phyloP scores from a whole-genome alignment of 2,888 invertebrate species.

The Eustalomyia histrio region DNA sequence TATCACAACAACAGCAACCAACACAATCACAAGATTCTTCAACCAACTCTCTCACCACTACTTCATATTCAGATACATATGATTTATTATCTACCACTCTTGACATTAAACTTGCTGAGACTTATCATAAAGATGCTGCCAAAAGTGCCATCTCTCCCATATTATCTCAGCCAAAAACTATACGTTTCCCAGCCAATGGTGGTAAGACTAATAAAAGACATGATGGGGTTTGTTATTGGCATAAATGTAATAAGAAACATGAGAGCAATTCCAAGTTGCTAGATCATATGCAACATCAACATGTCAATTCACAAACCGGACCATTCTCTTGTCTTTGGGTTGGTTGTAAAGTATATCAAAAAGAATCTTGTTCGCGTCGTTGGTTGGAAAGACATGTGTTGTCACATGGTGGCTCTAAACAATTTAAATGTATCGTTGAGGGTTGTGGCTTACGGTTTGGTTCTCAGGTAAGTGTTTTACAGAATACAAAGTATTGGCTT shows the following conservation, averaged over 20 bases:
- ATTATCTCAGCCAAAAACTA: slow-evolving; percentile 89
- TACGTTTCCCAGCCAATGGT: slow-evolving; percentile 86
- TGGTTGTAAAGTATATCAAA: slow-evolving; percentile 96
- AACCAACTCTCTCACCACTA: neutral
- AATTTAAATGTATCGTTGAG: slow-evolving; percentile 96
- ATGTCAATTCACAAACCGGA: slow-evolving; percentile 91
- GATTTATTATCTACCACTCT: slow-evolving; percentile 66
- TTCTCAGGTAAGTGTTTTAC: slow-evolving; percentile 85
- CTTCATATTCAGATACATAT: slow-evolving; percentile 6
- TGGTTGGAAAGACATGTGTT: slow-evolving; percentile 97
- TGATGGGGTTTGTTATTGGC: slow-evolving; percentile 87
- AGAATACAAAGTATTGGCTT: slow-evolving; percentile 38
- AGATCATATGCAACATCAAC: slow-evolving; percentile 92
- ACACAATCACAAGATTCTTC: slow-evolving; percentile 33
- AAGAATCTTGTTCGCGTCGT: slow-evolving; percentile 93
- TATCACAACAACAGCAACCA: slow-evolving; percentile 62
- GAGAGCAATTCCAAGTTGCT: slow-evolving; percentile 90
- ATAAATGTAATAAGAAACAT: slow-evolving; percentile 88
- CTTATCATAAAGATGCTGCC: slow-evolving; percentile 69
- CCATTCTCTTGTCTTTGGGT: slow-evolving; percentile 95
- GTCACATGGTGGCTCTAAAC: slow-evolving; percentile 94
- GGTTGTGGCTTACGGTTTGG: slow-evolving; percentile 93
- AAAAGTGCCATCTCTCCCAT: slow-evolving; percentile 85
- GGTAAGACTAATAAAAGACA: slow-evolving; percentile 78
- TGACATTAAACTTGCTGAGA: slow-evolving; percentile 78